Conservation (phyloP, 2,888 invertebrate species). For the Anarsia innoxiella region DNA sequence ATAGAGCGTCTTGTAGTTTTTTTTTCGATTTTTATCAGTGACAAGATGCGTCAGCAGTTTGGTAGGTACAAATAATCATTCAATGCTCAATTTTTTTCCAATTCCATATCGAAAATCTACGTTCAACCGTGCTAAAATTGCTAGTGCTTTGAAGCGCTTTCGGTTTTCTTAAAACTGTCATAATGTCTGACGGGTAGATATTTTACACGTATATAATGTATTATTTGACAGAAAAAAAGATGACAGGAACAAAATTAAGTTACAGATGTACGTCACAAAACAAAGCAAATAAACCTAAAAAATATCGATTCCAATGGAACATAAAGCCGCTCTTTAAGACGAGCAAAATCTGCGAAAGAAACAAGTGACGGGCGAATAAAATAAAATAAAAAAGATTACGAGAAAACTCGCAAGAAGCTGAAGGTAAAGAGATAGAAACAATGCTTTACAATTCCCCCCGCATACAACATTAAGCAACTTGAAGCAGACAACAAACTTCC, state of each 20-base stretch:
- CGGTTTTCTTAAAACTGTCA: not conserved
- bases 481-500: conserved; percentile 17
- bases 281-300: not conserved
- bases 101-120: too few relatives aligned
- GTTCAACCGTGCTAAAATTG: too few relatives aligned
- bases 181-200: not conserved
- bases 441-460: conserved; percentile 14
- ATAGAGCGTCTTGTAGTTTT: too few relatives aligned
- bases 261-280: not conserved
- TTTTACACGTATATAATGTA: not conserved
- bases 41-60: too few relatives aligned
- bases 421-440: conserved; percentile 9
- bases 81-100: too few relatives aligned
- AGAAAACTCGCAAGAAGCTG: conserved; percentile 1
- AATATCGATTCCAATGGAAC: too few relatives aligned
- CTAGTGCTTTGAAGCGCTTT: not conserved
- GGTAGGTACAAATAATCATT: too few relatives aligned
- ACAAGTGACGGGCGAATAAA: not conserved
- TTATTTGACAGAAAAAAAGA: not conserved
- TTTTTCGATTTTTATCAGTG: too few relatives aligned
- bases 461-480: conserved; percentile 19
- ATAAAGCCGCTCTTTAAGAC: too few relatives aligned
- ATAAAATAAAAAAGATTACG: conserved; percentile 5
- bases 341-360: not conserved
- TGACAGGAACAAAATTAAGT: not conserved